Conservation (phyloP, 2,113 vertebrate species). For the Gavia stellata region DNA sequence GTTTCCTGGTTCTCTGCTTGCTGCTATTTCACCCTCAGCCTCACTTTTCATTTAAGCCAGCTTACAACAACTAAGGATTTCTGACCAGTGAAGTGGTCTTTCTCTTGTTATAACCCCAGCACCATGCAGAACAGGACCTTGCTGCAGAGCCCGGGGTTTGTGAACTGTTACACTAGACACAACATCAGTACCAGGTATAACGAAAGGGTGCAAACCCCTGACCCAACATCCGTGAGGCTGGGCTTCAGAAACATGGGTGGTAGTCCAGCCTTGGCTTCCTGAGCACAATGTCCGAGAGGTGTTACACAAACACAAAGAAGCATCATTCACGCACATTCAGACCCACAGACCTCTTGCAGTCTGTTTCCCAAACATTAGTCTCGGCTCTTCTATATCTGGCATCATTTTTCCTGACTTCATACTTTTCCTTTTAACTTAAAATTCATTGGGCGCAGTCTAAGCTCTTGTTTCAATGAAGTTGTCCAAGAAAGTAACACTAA, state of each 20-base stretch:
- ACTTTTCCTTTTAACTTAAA: neutral
- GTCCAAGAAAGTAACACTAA: neutral
- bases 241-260: neutral
- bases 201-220: neutral
- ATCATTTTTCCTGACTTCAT: neutral
- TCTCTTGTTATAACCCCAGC: neutral
- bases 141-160: neutral
- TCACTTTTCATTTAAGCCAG: neutral
- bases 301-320: neutral
- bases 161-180: neutral
- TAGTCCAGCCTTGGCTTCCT: neutral
- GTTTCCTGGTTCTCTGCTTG: neutral
- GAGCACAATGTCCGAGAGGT: neutral
- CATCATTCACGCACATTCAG: neutral
- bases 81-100: neutral
- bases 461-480: neutral
- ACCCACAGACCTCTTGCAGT: neutral
- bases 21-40: neutral
- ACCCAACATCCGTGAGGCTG: neutral
- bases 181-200: neutral
- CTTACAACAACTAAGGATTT: neutral
- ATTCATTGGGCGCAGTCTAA: neutral
- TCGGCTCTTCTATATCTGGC: accelerated
- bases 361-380: neutral
- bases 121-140: neutral